Base-by-base conservation (phyloP, 2,888 invertebrate species). In the Xestoiulus laeticollis region DNA sequence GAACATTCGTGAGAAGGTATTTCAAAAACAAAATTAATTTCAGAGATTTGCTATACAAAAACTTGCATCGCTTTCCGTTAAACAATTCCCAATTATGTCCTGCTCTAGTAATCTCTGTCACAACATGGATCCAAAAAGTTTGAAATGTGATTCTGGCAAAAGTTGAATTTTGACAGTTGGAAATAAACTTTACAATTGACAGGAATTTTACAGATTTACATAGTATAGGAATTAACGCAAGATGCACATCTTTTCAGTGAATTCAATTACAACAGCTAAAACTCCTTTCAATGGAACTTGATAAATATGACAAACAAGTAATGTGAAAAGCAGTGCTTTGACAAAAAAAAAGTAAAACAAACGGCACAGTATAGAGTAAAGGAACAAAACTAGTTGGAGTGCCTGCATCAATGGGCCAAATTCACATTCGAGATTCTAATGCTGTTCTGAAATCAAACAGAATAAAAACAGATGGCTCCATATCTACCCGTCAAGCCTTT, bases 231-330 rank as follows among this genome's bases (percentile, higher is more conserved):
- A 68, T 68, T 22, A 68, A 68, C 22, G 12, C 26, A 68, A 68
- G 26, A 22, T 68, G 22, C 68, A 68, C 68, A 68, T 68, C 8
- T 59, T 68, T 6, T 68, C 68, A 26, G 68, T 68, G 68, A 68
- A 68, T 68, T 68, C 68, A 68, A 22, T 26, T 68, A 68, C 68
- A 22, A 68, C 68, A 68, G 68, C 68, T 26, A 68, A 68, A 68
- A 68, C 68, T 26, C 68, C 5, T 26, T 68, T 68, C 68, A 68
- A 68, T 68, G 22, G 68, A 68, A 68, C 12, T 68, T 68, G 68
- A 68, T 26, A 68, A 68, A 68, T 68, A 68, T 68, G 26, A 68
- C 68, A 68, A 68, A 68, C 26, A 26, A 68, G 68, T 26, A 68
- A 68, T 68, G 68, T 68, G 68, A 68, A 68, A 68, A 68, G 68